Conservation (phyloP, 2,797 vertebrate species). For the Alcedo quadribrachys region DNA sequence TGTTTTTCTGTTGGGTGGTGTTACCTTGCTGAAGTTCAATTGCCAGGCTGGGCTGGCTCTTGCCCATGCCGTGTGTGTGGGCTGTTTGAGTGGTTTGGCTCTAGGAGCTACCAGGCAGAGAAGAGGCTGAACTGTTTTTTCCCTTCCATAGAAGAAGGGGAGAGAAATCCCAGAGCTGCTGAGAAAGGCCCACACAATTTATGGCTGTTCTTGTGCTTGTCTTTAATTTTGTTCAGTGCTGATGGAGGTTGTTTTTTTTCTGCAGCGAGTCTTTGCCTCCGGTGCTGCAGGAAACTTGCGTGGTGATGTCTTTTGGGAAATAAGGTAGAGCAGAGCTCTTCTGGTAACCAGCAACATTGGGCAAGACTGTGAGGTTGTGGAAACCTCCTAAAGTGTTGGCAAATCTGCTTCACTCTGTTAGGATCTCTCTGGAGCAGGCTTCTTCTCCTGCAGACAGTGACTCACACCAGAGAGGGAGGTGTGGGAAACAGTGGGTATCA, state of each 20-base stretch:
- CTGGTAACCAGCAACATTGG: not conserved
- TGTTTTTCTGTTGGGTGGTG: not conserved
- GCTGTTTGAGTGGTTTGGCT: constrained; percentile 4
- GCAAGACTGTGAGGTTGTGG: not conserved
- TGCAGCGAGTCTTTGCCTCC: not conserved
- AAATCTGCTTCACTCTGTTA: not conserved
- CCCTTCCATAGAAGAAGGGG: not conserved
- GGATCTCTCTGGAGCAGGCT: not conserved
- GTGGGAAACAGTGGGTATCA: rapidly evolving
- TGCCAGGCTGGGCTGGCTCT: not conserved
- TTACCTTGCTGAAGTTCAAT: not conserved
- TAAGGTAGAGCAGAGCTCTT: not conserved
- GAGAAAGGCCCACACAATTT: constrained; percentile 31
- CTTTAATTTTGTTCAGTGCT: constrained; percentile 13
- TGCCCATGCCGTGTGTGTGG: not conserved
- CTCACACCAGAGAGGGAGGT: not conserved
- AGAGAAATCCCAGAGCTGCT: constrained; percentile 52
- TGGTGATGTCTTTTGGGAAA: constrained; percentile 1
- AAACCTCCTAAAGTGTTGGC: not conserved
- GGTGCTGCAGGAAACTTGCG: not conserved
- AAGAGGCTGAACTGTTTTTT: not conserved
- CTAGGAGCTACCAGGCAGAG: not conserved
- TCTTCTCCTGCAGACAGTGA: not conserved
- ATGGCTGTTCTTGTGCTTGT: not conserved
- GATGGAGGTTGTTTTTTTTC: not conserved